Conservation (phyloP, 2,113 vertebrate species). For the Scatophagus argus region DNA sequence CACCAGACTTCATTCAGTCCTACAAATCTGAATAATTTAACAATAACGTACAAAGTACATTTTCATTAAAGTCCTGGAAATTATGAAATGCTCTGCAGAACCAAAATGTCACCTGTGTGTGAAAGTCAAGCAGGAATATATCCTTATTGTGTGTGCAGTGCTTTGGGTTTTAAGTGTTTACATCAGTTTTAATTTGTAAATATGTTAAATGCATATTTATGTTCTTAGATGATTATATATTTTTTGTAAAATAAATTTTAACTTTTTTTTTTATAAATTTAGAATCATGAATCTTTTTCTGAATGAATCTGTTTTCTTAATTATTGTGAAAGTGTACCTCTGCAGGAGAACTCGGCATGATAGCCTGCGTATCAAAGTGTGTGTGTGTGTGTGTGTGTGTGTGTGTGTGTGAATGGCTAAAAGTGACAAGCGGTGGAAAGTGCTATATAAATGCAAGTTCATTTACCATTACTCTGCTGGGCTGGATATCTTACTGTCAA, state of each 20-base stretch:
- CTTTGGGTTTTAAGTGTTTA: slow-evolving; percentile 24
- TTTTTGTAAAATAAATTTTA: slow-evolving; percentile 73
- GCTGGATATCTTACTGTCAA: neutral
- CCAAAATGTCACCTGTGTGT: neutral
- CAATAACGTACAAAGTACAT: neutral
- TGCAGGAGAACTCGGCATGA: no score
- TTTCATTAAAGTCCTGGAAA: neutral
- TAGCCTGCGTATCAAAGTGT: no score
- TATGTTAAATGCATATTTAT: slow-evolving; percentile 74
- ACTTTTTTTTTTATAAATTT: neutral
- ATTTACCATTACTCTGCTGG: no score
- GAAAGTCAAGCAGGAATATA: no score
- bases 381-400: no score
- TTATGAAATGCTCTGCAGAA: neutral
- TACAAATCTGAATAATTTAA: neutral
- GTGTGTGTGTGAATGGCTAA: no score
- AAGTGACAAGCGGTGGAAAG: no score
- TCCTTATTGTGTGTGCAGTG: neutral
- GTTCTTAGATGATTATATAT: slow-evolving; percentile 51
- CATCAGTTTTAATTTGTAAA: slow-evolving; percentile 52
- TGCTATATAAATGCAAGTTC: no score
- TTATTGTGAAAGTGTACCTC: neutral
- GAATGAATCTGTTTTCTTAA: neutral
- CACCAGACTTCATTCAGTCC: neutral
- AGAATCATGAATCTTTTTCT: neutral